Conservation (phyloP, 2,888 invertebrate species). For the Torymus aiolomorphi region DNA sequence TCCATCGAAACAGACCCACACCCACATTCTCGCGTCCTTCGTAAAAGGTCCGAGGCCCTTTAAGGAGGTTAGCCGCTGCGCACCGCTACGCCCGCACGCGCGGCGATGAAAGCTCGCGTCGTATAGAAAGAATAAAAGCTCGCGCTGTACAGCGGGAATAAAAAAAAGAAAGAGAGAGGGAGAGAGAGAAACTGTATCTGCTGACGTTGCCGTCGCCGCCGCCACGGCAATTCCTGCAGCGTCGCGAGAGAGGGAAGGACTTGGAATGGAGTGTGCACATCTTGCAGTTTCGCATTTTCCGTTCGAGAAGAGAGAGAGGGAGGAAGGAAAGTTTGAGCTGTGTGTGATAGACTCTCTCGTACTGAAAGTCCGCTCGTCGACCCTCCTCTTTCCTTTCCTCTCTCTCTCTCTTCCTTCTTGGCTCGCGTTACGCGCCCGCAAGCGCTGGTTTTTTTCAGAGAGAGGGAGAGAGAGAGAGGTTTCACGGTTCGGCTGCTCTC, state of each 20-base stretch:
- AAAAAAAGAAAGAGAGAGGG: slow-evolving; percentile 46
- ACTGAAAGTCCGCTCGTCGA: too few species aligned
- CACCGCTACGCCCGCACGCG: too few species aligned
- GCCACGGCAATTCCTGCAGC: slow-evolving; percentile 66
- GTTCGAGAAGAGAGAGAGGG: slow-evolving; percentile 36
- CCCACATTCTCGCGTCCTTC: background rate
- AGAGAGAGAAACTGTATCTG: slow-evolving; percentile 61
- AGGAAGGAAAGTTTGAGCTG: background rate
- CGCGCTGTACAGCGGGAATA: background rate
- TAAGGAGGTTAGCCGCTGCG: slow-evolving; percentile 12
- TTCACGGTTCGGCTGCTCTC: too few species aligned
- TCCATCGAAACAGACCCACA: too few species aligned
- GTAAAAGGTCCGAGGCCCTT: slow-evolving; percentile 29
- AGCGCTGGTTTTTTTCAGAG: too few species aligned
- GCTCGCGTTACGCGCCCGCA: too few species aligned
- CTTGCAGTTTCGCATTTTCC: slow-evolving; percentile 68
- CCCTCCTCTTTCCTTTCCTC: too few species aligned
- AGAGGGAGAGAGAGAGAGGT: too few species aligned
- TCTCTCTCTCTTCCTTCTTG: too few species aligned
- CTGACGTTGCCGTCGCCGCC: slow-evolving; percentile 67
- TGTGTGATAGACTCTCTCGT: too few species aligned
- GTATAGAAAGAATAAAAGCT: background rate
- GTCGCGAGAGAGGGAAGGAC: slow-evolving; percentile 51
- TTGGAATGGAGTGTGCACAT: slow-evolving; percentile 60
- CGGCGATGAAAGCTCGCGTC: slow-evolving; percentile 40